Base-by-base conservation (phyloP, 1,140 invertebrate species). In the Parasteatoda tepidariorum region DNA sequence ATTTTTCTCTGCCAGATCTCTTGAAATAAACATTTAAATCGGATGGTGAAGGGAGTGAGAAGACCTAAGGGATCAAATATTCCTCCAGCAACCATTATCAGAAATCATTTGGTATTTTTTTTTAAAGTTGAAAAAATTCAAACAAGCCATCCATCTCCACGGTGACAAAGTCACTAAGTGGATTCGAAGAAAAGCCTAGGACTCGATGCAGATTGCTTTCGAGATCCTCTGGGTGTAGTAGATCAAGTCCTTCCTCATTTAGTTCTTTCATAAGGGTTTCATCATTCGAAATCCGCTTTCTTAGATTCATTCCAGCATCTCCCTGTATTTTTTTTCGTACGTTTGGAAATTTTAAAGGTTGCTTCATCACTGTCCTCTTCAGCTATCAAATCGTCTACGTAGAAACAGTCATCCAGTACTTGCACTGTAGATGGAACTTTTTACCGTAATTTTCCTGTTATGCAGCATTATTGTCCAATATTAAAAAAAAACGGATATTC, bases 371-470 rank as follows among this genome's bases (percentile, higher is more conserved):
- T 55, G 26, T 33, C 3, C 30, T 2, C 41, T n/a, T 48, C 54
- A 28, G 70, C 41, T 28, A 59, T 73, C 15, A 73, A 28, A 31
- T 73, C 70, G 57, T 73, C 70, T 24, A 73, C 41, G 41, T 73
- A 55, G 7, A 73, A 30, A 24, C 70, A 55, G 2, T 55, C 57
- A 48, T 73, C 70, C 9, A 73, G 24, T 57, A 73, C 13, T 73
- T 73, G 11, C 7, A 13, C 24, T 28, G 30, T 48, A 54, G 11
- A 13, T n/a, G 70, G 41, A 26, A 30, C 28, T n/a, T 26, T 26
- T 11, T 30, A 22, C n/a, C 4, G 11, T 9, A 30, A 73, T 7
- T 54, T 28, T 38, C 18, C 2, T 0, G 57, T 26, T n/a, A n/a
- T n/a, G n/a, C n/a, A n/a, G n/a, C n/a, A n/a, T n/a, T n/a, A n/a